phyloP scores from a whole-genome alignment of 2,113 vertebrate species.

The Enhydra lutris region DNA sequence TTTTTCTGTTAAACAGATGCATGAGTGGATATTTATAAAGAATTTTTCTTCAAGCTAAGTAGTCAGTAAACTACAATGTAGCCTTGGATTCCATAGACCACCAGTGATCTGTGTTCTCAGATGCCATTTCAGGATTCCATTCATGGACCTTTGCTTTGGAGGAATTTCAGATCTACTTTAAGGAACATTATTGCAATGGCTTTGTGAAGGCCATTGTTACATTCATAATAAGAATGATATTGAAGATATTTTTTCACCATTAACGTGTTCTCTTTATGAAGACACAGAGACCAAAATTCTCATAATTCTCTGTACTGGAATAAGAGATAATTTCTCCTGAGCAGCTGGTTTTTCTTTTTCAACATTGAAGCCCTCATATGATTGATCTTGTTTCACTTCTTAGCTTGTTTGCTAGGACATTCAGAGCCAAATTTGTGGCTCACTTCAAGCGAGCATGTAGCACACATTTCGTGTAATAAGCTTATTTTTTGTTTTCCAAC shows the following conservation, averaged over 20 bases:
- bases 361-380: not conserved
- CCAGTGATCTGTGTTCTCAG: not conserved
- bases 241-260: not conserved
- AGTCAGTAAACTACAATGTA: not conserved
- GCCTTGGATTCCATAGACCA: not conserved
- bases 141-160: not conserved
- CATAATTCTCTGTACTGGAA: not conserved
- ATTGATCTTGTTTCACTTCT: not conserved
- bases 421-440: not conserved
- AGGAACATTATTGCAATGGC: not conserved
- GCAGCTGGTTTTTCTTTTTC: not conserved
- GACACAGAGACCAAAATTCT: not conserved
- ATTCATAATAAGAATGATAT: not conserved
- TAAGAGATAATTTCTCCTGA: not conserved
- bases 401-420: conserved; percentile 10
- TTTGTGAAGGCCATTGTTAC: not conserved
- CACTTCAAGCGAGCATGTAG: not conserved
- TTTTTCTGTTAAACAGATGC: not conserved
- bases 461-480: not conserved
- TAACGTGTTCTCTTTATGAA: not conserved
- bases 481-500: not conserved
- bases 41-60: not conserved
- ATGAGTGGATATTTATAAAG: not conserved
- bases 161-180: not conserved
- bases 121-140: not conserved